phyloP scores from a whole-genome alignment of 2,888 invertebrate genomes.

The Callosobruchus maculatus region DNA sequence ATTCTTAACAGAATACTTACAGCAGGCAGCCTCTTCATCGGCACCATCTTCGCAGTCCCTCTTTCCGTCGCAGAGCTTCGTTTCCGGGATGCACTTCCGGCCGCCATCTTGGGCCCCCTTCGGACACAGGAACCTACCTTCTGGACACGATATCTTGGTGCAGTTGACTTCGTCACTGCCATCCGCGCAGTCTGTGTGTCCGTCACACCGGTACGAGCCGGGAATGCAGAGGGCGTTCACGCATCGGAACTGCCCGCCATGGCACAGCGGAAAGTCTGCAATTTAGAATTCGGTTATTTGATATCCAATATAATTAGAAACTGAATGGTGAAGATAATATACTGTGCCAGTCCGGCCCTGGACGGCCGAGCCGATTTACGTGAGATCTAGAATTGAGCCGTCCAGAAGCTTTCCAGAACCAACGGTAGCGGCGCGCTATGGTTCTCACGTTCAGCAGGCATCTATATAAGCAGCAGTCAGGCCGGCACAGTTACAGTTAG shows the following conservation, averaged over 20 bases:
- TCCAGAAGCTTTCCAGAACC: too few relatives aligned
- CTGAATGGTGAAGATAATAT: too few relatives aligned
- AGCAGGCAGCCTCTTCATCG: conserved; percentile 85
- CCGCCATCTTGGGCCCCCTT: conserved; percentile 67
- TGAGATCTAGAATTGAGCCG: too few relatives aligned
- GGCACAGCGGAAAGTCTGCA: conserved; percentile 82
- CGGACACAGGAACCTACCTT: conserved; percentile 87
- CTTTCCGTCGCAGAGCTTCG: conserved; percentile 87
- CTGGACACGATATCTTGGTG: conserved; percentile 81
- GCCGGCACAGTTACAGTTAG: too few relatives aligned
- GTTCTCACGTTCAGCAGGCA: too few relatives aligned
- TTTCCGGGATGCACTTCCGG: conserved; percentile 83
- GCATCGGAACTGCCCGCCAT: conserved; percentile 88
- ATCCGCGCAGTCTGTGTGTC: conserved; percentile 88
- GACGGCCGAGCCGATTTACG: too few relatives aligned
- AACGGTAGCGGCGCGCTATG: too few relatives aligned
- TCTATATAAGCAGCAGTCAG: too few relatives aligned
- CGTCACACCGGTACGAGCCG: conserved; percentile 77
- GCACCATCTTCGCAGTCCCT: conserved; percentile 88
- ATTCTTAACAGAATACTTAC: conserved; percentile 65
- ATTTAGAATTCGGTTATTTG: not conserved
- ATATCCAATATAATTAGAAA: too few relatives aligned
- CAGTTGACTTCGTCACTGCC: conserved; percentile 87
- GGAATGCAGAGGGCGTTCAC: conserved; percentile 92
- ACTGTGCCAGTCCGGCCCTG: too few relatives aligned